phyloP scores from a whole-genome alignment of 2,797 vertebrate species.

The Intellagama lesueurii region DNA sequence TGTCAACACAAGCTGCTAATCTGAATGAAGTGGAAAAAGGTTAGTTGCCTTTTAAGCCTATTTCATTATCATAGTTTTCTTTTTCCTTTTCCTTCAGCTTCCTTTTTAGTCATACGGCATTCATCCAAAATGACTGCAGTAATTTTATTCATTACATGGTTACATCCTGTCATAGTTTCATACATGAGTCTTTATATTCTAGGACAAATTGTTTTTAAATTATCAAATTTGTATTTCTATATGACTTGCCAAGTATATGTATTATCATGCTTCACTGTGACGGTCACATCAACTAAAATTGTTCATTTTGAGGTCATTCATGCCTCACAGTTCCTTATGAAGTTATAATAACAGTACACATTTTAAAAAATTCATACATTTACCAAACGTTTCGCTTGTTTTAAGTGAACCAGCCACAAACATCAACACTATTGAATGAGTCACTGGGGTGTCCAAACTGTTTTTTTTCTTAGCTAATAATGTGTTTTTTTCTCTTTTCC shows the following conservation, averaged over 20 bases:
- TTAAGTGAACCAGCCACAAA: background rate
- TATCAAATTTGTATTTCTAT: background rate
- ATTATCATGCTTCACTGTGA: too few relatives aligned
- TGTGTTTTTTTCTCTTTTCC: background rate
- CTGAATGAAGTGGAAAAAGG: slow-evolving; percentile 99
- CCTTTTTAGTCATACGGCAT: slow-evolving; percentile 63
- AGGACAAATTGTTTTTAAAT: background rate
- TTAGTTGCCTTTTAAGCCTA: slow-evolving; percentile 90
- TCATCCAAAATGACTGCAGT: slow-evolving; percentile 48
- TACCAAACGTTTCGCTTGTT: background rate
- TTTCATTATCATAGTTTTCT: slow-evolving; percentile 71
- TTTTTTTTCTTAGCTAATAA: background rate
- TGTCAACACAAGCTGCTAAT: slow-evolving; percentile 95
- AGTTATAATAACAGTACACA: slow-evolving; percentile 1
- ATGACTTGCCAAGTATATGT: too few relatives aligned
- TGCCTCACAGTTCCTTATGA: background rate
- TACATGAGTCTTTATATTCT: accelerated
- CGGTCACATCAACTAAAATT: background rate
- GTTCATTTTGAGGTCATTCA: slow-evolving; percentile 24
- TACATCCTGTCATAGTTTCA: background rate
- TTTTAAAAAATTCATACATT: background rate
- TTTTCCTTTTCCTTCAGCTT: slow-evolving; percentile 72
- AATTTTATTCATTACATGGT: slow-evolving; percentile 34
- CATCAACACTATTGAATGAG: background rate
- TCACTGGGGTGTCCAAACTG: background rate